Conservation (phyloP, 2,888 invertebrate genomes). For the Anodontia alba region DNA sequence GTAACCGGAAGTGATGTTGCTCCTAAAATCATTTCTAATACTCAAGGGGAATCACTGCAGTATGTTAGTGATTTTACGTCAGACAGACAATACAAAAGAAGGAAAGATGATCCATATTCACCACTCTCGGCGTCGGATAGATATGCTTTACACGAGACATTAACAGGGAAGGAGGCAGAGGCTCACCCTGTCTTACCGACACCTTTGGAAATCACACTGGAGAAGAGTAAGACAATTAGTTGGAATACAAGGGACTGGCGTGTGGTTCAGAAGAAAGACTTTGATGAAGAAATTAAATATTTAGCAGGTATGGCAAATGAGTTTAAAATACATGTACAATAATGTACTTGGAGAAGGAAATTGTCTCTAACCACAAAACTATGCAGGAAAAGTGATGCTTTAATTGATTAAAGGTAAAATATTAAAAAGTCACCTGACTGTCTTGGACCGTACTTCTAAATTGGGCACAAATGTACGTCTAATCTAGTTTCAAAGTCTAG, state of each 20-base stretch:
- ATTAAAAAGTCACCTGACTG: too few species aligned
- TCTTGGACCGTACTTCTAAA: too few species aligned
- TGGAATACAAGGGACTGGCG: constrained; percentile 62
- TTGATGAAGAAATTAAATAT: constrained; percentile 56
- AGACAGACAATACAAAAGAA: constrained; percentile 64
- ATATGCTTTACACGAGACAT: constrained; percentile 25
- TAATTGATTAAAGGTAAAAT: too few species aligned
- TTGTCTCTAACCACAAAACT: too few species aligned
- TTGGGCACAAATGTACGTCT: too few species aligned
- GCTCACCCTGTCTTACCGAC: constrained; percentile 47
- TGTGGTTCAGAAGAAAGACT: constrained; percentile 51
- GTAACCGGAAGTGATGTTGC: constrained; percentile 52
- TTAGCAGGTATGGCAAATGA: constrained; percentile 63
- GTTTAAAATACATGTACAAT: too few species aligned
- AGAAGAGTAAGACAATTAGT: constrained; percentile 25
- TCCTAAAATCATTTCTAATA: constrained; percentile 62
- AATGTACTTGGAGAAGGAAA: too few species aligned
- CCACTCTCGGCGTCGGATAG: constrained; percentile 47
- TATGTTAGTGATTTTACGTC: constrained; percentile 63
- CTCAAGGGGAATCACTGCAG: constrained; percentile 62
- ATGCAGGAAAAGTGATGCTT: too few species aligned
- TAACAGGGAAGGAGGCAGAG: neutral
- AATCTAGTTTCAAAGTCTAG: too few species aligned
- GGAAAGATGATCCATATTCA: constrained; percentile 32
- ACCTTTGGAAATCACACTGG: constrained; percentile 34